Evolutionary conservation across 2,797 vertebrate species (phyloP).

Genomic region (Pteropus rufus): DNA sequence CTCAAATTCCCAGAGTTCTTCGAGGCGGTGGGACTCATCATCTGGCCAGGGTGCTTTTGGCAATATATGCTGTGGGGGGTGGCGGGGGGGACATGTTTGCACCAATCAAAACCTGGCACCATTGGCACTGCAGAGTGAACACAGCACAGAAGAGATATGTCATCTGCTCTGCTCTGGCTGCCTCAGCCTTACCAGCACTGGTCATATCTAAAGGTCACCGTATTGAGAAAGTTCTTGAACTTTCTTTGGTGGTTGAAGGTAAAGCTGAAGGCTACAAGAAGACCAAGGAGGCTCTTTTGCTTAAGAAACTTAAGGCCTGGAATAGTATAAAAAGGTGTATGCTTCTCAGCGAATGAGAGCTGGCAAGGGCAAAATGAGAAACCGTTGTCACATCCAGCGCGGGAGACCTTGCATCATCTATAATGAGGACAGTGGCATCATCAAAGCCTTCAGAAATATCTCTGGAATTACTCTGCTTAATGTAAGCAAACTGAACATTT

Average conservation of each 20-base stretch:
- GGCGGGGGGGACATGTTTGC: not conserved
- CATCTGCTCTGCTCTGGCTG: not conserved
- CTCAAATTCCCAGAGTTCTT: not conserved
- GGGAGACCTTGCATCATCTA: constrained; percentile 56
- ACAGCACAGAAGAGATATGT: not conserved
- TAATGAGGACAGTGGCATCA: constrained; percentile 69
- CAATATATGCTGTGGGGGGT: not conserved
- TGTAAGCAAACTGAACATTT: too few species aligned
- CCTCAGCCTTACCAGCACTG: not conserved
- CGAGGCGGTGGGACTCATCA: not conserved
- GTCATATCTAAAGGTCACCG: not conserved
- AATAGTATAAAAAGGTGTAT: constrained; percentile 90
- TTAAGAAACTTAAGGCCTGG: constrained; percentile 87
- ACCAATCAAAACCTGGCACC: not conserved
- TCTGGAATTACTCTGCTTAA: too few species aligned
- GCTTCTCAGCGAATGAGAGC: constrained; percentile 92
- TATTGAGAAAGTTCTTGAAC: not conserved
- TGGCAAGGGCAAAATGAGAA: constrained; percentile 85
- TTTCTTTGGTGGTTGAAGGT: not conserved
- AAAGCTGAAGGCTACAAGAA: constrained; percentile 42
- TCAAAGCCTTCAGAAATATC: too few species aligned
- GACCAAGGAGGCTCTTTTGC: not conserved
- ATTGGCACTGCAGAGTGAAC: not conserved
- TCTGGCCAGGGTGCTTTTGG: not conserved
- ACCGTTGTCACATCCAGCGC: constrained; percentile 76